These are phyloP conservation scores for Pampusana beccarii DNA, from an alignment of 2,113 vertebrate genomes.

Conservation along the genomic window DNA sequence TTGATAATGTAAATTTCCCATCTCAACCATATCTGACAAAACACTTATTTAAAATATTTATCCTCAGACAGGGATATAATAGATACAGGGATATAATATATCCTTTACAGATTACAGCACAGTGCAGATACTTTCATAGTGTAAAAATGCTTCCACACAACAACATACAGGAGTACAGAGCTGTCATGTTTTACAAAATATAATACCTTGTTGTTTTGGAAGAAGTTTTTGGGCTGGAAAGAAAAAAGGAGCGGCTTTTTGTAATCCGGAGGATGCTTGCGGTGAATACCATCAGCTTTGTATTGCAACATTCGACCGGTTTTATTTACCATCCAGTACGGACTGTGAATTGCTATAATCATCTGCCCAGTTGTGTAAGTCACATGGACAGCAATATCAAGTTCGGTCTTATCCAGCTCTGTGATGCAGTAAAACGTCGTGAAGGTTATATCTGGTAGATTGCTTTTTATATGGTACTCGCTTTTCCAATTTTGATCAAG, in stretches of 20 bases:
- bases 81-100: neutral
- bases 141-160: neutral
- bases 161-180: neutral
- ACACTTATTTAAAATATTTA: neutral
- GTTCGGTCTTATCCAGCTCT: conserved; percentile 80
- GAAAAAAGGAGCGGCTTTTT: conserved; percentile 94
- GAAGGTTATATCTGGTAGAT: conserved; percentile 91
- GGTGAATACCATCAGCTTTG: conserved; percentile 96
- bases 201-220: conserved; percentile 94
- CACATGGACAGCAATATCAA: conserved; percentile 91
- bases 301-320: conserved; percentile 92
- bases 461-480: conserved; percentile 80
- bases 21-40: neutral
- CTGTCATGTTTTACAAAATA: neutral
- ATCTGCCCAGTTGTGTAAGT: conserved; percentile 86
- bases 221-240: conserved; percentile 93
- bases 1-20: neutral
- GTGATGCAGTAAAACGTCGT: conserved; percentile 83
- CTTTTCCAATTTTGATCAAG: conserved; percentile 89
- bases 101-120: neutral
- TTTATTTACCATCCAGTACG: conserved; percentile 99
- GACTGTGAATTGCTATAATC: conserved; percentile 87
- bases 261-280: conserved; percentile 92
- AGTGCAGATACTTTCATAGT: neutral
- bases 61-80: neutral